Percentiles rank a stretch among this genome's conserved stretches.
These are phyloP conservation scores for Thymelicus acteon DNA, from an alignment of 2,888 invertebrate genomes.

Conservation along the genomic window DNA sequence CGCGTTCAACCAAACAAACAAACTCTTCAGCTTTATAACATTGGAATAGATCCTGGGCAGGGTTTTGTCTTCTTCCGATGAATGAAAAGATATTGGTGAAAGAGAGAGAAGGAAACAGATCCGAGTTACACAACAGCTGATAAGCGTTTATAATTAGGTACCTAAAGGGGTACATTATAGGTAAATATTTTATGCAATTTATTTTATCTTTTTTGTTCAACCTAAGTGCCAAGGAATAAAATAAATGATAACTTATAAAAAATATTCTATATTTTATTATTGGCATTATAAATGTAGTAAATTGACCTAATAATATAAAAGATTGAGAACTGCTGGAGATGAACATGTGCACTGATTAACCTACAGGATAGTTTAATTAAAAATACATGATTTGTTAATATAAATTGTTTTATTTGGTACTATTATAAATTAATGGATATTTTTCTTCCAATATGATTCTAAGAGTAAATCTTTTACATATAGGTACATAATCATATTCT, in stretches of 20 bases:
- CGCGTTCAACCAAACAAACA: slow-evolving; percentile 3
- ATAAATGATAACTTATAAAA: slow-evolving; percentile 22
- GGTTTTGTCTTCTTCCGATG: slow-evolving; percentile 25
- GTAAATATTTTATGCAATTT: slow-evolving; percentile 26
- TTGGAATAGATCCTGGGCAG: slow-evolving; percentile 29
- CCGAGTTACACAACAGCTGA: slow-evolving; percentile 11
- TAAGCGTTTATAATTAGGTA: neutral
- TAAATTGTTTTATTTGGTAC: no score
- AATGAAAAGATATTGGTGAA: slow-evolving; percentile 26
- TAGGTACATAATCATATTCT: no score
- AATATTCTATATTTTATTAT: slow-evolving; percentile 13
- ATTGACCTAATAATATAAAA: slow-evolving; percentile 26
- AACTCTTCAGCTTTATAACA: slow-evolving; percentile 1
- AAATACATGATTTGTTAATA: no score
- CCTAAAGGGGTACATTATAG: slow-evolving; percentile 6
- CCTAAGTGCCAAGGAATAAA: slow-evolving; percentile 8
- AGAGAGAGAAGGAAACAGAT: slow-evolving; percentile 26
- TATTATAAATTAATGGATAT: no score
- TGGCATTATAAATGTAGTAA: slow-evolving; percentile 26
- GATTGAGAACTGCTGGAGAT: slow-evolving; percentile 26
- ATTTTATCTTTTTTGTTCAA: slow-evolving; percentile 26
- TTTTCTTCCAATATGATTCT: no score
- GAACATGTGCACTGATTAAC: no score
- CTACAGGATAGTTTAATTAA: no score
- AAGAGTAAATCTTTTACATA: no score